Evolutionary conservation across 2,797 vertebrate species (phyloP).

Genomic region (Selene dorsalis): DNA sequence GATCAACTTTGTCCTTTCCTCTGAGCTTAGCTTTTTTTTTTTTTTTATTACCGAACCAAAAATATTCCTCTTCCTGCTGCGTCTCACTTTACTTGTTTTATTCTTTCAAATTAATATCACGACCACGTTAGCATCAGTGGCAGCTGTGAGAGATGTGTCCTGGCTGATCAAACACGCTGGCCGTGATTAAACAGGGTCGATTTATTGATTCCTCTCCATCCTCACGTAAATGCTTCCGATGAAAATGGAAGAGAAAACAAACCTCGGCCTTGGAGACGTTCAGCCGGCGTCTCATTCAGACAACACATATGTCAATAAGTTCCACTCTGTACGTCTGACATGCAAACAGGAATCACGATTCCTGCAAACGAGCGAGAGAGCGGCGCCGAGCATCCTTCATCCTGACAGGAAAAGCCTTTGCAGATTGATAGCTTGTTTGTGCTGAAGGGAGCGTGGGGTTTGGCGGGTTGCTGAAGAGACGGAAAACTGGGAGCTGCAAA

Average conservation of each 20-base stretch:
- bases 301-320: conserved; percentile 54
- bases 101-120: neutral
- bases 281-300: conserved; percentile 48
- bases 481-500: conserved; percentile 40
- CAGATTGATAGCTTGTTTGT: conserved; percentile 73
- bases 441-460: conserved; percentile 42
- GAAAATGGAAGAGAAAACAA: conserved; percentile 9
- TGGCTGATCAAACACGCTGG: conserved; percentile 21
- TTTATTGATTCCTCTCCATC: conserved; percentile 23
- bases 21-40: conserved; percentile 6
- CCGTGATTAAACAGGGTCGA: conserved; percentile 21
- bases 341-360: conserved; percentile 64
- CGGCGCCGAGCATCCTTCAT: conserved; percentile 49
- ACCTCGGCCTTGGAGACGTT: conserved; percentile 43
- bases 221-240: conserved; percentile 11
- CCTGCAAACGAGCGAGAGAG: conserved; percentile 37
- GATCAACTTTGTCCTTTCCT: conserved; percentile 13
- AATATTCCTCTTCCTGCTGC: conserved; percentile 10
- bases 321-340: conserved; percentile 52
- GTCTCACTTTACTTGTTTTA: conserved; percentile 13
- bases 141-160: conserved; percentile 26
- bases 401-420: conserved; percentile 51
- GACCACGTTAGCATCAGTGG: neutral
- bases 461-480: conserved; percentile 42
- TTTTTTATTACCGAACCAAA: neutral